These are phyloP conservation scores for Hypocryptadius cinnamomeus DNA, from an alignment of 2,113 vertebrate species.

Conservation along the genomic window DNA sequence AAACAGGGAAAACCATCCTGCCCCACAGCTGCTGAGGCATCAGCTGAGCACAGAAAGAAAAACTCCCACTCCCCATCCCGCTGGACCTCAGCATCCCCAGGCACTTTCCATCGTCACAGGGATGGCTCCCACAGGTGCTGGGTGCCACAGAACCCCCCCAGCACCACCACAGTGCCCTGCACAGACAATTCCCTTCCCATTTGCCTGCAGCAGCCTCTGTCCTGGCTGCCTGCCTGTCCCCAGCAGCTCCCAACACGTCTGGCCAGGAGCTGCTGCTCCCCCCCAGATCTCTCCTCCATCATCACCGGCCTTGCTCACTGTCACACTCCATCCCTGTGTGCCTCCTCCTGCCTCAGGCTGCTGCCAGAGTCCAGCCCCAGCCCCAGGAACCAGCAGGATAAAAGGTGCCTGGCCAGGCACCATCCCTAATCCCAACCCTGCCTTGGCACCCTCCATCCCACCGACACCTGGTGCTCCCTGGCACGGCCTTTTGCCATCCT, in stretches of 20 bases:
- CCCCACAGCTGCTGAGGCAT: background rate
- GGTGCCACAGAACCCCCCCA: background rate
- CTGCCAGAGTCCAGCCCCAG: background rate
- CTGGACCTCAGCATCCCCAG: background rate
- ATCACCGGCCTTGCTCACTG: accelerated
- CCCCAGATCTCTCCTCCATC: background rate
- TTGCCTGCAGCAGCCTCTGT: background rate
- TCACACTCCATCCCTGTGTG: background rate
- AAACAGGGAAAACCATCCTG: background rate
- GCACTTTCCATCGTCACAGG: background rate
- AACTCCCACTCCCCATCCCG: background rate
- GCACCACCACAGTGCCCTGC: background rate
- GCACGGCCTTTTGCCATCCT: background rate
- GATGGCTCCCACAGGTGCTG: background rate
- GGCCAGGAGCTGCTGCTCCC: background rate
- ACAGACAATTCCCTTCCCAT: background rate
- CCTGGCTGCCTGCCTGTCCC: background rate
- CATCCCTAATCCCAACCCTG: background rate
- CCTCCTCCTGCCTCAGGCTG: background rate
- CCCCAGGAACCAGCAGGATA: background rate
- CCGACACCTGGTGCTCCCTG: accelerated
- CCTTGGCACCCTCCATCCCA: accelerated
- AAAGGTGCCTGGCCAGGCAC: background rate
- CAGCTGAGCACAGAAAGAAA: background rate
- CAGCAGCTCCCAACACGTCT: background rate